Percentiles rank a stretch among this genome's conserved stretches.
phyloP scores from a whole-genome alignment of 1,140 invertebrate genomes.

The Zaprionus inermis region DNA sequence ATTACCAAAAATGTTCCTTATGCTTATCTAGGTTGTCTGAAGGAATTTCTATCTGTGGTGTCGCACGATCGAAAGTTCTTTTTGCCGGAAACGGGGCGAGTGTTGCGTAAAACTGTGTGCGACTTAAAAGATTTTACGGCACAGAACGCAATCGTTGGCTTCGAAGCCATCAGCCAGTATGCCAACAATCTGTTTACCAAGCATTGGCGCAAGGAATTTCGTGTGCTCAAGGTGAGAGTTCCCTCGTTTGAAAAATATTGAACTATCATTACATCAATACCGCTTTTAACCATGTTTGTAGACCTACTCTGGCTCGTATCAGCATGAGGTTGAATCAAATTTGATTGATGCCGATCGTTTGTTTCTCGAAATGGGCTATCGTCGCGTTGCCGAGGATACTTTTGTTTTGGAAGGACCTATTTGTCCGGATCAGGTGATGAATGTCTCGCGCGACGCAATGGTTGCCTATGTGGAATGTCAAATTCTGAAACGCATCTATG shows the following conservation, averaged over 20 bases:
- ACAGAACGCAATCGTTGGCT: conserved; percentile 91
- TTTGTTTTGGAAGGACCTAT: conserved; percentile 89
- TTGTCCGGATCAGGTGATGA: conserved; percentile 91
- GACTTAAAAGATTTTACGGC: conserved; percentile 90
- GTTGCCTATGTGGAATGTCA: conserved; percentile 95
- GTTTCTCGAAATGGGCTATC: conserved; percentile 93
- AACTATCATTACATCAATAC: not conserved
- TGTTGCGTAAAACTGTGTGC: conserved; percentile 89
- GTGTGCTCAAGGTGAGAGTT: conserved; percentile 88
- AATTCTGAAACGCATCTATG: conserved; percentile 87
- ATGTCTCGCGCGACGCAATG: conserved; percentile 92
- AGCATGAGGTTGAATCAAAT: conserved; percentile 93
- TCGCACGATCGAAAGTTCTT: conserved; percentile 92
- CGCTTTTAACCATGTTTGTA: conserved; percentile 78
- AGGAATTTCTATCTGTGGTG: conserved; percentile 90
- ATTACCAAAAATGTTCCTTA: not conserved
- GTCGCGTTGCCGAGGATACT: conserved; percentile 84
- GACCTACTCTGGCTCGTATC: conserved; percentile 94
- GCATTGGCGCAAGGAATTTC: conserved; percentile 95
- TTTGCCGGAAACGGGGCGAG: conserved; percentile 89
- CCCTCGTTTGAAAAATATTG: too few species aligned
- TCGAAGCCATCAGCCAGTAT: conserved; percentile 93
- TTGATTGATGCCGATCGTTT: conserved; percentile 90
- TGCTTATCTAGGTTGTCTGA: conserved; percentile 87
- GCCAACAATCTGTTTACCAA: conserved; percentile 93